These are phyloP conservation scores for Calameuta filiformis DNA, from an alignment of 2,888 invertebrate species.

Conservation along the genomic window DNA sequence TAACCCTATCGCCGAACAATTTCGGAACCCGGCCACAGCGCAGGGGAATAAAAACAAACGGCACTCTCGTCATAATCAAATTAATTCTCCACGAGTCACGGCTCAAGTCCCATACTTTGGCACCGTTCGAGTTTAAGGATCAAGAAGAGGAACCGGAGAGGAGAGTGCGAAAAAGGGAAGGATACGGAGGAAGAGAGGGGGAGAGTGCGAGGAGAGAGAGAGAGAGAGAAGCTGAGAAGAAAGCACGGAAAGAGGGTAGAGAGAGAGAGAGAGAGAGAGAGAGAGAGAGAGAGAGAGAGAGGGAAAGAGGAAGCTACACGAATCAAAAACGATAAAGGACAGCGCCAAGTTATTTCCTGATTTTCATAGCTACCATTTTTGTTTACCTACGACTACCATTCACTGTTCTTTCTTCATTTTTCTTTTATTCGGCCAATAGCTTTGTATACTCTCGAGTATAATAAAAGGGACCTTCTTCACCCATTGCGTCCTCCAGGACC, in stretches of 20 bases:
- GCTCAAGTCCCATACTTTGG: neutral
- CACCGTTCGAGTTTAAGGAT: neutral
- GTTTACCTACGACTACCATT: neutral
- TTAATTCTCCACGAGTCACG: neutral
- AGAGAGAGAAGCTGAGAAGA: neutral
- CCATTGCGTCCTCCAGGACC: neutral
- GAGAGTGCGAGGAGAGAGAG: conserved; percentile 4
- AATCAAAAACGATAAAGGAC: neutral
- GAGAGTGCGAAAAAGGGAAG: neutral
- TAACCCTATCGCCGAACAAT: neutral
- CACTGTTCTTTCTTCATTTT: neutral
- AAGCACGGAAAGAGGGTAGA: neutral
- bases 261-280: conserved; percentile 6
- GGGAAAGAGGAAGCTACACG: neutral
- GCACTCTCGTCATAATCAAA: neutral
- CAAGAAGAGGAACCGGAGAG: neutral
- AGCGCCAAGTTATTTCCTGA: neutral
- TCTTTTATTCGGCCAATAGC: neutral
- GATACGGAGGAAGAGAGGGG: neutral
- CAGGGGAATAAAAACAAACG: neutral
- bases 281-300: conserved; percentile 9
- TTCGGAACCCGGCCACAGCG: neutral
- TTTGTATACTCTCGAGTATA: too few relatives aligned
- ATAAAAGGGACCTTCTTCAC: too few relatives aligned
- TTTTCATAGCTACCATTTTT: neutral